Conservation (phyloP, 2,113 vertebrate species). For the Cnemophilus loriae region DNA sequence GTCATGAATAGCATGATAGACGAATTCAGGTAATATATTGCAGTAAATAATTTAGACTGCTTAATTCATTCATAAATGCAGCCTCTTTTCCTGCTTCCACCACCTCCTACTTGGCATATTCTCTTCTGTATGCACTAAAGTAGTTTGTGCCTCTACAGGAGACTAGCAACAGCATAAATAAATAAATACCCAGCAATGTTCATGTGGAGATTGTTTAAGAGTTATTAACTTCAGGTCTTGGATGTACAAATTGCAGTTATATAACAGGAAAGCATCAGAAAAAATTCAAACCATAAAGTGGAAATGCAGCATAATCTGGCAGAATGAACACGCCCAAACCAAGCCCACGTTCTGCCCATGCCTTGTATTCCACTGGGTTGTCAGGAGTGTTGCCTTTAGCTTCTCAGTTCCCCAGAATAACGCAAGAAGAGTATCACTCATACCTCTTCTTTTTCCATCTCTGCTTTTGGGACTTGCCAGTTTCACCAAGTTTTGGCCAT, state of each 20-base stretch:
- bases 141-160: not conserved
- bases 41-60: not conserved
- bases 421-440: not conserved
- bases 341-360: not conserved
- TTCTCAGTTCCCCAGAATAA: not conserved
- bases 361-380: not conserved
- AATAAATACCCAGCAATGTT: constrained; percentile 19
- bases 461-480: not conserved
- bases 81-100: not conserved
- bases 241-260: constrained; percentile 4
- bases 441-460: not conserved
- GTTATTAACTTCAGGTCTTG: not conserved
- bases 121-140: not conserved
- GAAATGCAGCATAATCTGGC: not conserved
- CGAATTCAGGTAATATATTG: not conserved
- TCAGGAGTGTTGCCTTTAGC: not conserved
- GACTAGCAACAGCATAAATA: constrained; percentile 17
- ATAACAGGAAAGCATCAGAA: not conserved
- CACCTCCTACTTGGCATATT: not conserved
- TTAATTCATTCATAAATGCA: not conserved
- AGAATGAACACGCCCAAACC: not conserved
- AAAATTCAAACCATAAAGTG: not conserved
- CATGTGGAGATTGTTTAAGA: not conserved
- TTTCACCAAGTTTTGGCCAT: not conserved
- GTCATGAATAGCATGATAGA: not conserved